Evolutionary conservation across 2,113 vertebrate species (phyloP), one percentile per base, ranked within the genome.

Genomic region (Crotalus viridis): DNA sequence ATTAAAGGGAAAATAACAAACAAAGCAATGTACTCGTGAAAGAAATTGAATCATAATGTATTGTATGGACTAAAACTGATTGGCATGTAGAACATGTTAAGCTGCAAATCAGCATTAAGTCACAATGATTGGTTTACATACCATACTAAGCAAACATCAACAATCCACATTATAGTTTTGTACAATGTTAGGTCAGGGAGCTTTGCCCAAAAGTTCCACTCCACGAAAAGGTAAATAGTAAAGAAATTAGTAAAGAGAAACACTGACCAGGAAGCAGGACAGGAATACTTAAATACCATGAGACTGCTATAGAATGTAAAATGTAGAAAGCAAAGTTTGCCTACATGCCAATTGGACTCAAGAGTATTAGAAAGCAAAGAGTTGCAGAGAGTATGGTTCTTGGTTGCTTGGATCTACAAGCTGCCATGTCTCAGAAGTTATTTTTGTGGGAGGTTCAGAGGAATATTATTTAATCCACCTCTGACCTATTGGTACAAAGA

Each of bases 251-350:
- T 55, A 0, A 88, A 1, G 10, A 17, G 21, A 57, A n/a, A 57
- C 54, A 48, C 48, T 94, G 81, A 52, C 3, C 69, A 59, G 28
- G 21, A 81, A 94, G 10, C 54, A 52, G 48, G 12, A n/a, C 43
- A 28, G 48, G 55, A 64, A 59, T 86, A 88, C n/a, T 43, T 90
- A 92, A 2, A n/a, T 87, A 48, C 39, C 90, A 87, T 94, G 46
- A 10, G 17, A 10, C 43, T 22, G 17, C 33, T 13, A 48, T 48
- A 52, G 90, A 91, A 57, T 28, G 21, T 52, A 0, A 1, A 5
- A 15, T 21, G 69, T 89, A 55, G 52, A 91, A 33, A 24, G 85
- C 9, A 33, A 94, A 89, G 4, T 57, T 48, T 39, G 46, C 19
- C 12, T 85, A 69, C 89, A 1, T 56, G 52, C 1, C 54, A 86